phyloP scores from a whole-genome alignment of 2,797 vertebrate genomes.

The Etheostoma nigrum region DNA sequence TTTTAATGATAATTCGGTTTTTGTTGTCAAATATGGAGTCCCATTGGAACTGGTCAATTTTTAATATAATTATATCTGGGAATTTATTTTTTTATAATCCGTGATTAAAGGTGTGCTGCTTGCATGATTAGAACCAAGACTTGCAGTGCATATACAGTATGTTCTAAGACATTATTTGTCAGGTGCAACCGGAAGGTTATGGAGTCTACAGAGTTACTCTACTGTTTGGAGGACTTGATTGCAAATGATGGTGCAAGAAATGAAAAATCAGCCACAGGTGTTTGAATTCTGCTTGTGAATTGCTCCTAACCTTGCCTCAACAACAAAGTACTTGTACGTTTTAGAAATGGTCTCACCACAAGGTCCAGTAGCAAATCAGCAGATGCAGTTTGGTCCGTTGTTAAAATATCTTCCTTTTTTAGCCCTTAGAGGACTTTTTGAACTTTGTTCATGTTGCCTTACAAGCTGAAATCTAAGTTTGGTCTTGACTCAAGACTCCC shows the following conservation, averaged over 20 bases:
- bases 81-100: background rate
- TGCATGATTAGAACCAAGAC: background rate
- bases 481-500: no score
- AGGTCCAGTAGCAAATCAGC: background rate
- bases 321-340: background rate
- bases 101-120: background rate
- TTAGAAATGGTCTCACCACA: background rate
- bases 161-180: background rate
- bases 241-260: background rate
- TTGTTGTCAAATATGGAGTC: constrained; percentile 14
- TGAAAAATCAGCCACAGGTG: background rate
- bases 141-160: background rate
- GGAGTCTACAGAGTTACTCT: background rate
- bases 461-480: background rate
- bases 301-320: background rate
- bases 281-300: background rate
- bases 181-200: background rate
- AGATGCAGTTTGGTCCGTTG: background rate
- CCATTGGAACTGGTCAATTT: constrained; percentile 18
- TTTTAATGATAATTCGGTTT: constrained; percentile 24
- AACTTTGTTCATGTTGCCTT: background rate
- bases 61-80: background rate
- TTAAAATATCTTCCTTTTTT: no score
- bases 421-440: background rate
- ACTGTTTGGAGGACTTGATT: background rate